These are phyloP conservation scores for Lithosia quadra DNA, from an alignment of 2,888 invertebrate species.

Conservation along the genomic window DNA sequence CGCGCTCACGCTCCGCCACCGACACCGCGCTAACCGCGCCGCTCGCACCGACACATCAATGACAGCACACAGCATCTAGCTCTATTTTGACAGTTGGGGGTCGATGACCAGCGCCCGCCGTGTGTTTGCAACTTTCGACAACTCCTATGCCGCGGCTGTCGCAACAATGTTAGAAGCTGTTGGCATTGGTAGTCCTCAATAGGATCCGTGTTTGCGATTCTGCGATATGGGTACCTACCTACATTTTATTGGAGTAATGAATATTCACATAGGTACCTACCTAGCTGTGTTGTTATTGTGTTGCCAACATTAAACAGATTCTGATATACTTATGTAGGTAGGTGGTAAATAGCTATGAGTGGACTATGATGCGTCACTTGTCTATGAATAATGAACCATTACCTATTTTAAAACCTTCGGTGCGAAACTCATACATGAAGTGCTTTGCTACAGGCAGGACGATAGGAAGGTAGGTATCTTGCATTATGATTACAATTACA, in stretches of 20 bases:
- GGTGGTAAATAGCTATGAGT: conserved; percentile 26
- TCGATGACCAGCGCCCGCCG: conserved; percentile 60
- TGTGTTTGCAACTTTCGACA: conserved; percentile 40
- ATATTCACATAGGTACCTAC: conserved; percentile 13
- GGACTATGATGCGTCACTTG: conserved; percentile 32
- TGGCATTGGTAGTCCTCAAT: conserved; percentile 16
- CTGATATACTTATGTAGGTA: background rate
- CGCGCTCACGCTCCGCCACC: conserved; percentile 64
- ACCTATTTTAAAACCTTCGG: background rate
- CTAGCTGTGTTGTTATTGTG: conserved; percentile 32
- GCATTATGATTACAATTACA: too few relatives aligned
- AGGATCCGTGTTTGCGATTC: background rate
- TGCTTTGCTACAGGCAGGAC: background rate
- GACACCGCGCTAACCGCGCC: conserved; percentile 50
- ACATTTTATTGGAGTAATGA: background rate
- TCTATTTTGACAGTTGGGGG: conserved; percentile 68
- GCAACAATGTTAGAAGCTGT: conserved; percentile 9
- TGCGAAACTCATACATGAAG: background rate
- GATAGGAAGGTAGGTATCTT: too few relatives aligned
- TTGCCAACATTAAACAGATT: conserved; percentile 35
- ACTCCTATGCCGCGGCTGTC: conserved; percentile 7
- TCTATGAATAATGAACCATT: conserved; percentile 13
- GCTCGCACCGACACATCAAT: conserved; percentile 55
- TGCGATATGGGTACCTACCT: conserved; percentile 1
- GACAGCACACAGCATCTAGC: conserved; percentile 60